Evolutionary conservation across 2,888 invertebrate species (phyloP), one percentile per base, ranked within the genome.

Genomic region (Drosophila gaucha): DNA sequence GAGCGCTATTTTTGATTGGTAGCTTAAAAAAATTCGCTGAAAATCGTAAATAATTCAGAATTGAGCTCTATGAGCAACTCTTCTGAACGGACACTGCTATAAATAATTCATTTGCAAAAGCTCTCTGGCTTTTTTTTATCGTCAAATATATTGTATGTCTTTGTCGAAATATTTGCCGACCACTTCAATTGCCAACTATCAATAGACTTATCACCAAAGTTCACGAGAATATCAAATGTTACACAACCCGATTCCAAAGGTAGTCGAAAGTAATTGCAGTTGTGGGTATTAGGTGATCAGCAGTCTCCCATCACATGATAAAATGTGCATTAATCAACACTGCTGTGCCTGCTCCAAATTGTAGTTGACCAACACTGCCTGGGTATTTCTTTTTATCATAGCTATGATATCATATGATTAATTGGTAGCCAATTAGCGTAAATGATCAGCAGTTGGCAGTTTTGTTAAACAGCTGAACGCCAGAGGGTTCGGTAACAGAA

Each of bases 351-450:
- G 14, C 12, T 46, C 9, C 47, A 6, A 3, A 28, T 0, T 26
- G 44, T 12, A 4, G 31, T 22, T 60, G 16, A 35, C 24, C 57
- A 67, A 47, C 64, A 64, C 56, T 56, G 6, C 8, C 8, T 10
- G 3, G 0, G 9, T 55, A 46, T 9, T n/a, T 31, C 3, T 18
- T 28, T 39, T 63, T 70, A 76, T 66, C 62, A 14, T 5, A 28
- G 20, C 36, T 66, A 33, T 60, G 77, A 74, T 85, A 82, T 60
- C 56, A 78, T 28, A 58, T 80, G 80, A 80, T 85, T 68, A 59
- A 80, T 80, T 66, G 55, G 0, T 26, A 44, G 20, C 44, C 55
- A 43, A 65, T 72, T 57, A 67, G 39, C 18, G 18, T 20, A 14
- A 58, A 58, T 63, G 58, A 67, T 60, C 55, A 9, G 16, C 8